Conservation (phyloP, 2,113 vertebrate species). For the Hiodon tergisus region DNA sequence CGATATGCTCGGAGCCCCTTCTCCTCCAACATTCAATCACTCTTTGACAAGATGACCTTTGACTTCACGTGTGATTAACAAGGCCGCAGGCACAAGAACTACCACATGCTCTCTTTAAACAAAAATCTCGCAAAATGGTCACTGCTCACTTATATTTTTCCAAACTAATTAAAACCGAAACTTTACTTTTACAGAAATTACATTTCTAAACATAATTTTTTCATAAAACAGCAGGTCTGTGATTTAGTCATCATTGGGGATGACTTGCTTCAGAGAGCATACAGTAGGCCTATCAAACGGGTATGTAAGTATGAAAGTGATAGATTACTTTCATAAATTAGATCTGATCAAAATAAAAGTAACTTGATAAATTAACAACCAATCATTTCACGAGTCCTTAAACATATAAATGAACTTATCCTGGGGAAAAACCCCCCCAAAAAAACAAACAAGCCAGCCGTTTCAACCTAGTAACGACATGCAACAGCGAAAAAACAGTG, state of each 20-base stretch:
- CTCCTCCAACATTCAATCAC: constrained; percentile 20
- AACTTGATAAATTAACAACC: neutral
- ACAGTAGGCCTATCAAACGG: neutral
- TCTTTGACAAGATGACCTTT: constrained; percentile 40
- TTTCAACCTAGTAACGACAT: neutral
- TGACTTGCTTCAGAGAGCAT: neutral
- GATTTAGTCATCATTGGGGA: neutral
- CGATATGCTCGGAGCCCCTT: constrained; percentile 16
- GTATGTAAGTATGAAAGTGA: neutral
- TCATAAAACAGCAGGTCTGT: neutral
- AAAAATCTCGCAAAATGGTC: neutral
- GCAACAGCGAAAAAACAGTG: neutral
- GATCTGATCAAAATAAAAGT: neutral
- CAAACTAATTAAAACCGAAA: too few relatives aligned
- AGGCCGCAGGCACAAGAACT: neutral
- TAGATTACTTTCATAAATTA: neutral
- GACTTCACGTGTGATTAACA: constrained; percentile 2
- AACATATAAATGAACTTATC: neutral
- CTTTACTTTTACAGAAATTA: too few relatives aligned
- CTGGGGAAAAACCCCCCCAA: neutral
- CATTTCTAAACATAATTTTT: neutral
- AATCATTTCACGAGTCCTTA: neutral
- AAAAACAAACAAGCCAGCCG: neutral
- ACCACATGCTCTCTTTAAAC: neutral
- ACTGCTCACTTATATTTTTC: neutral